phyloP scores from a whole-genome alignment of 2,797 vertebrate species.

The Manis javanica region DNA sequence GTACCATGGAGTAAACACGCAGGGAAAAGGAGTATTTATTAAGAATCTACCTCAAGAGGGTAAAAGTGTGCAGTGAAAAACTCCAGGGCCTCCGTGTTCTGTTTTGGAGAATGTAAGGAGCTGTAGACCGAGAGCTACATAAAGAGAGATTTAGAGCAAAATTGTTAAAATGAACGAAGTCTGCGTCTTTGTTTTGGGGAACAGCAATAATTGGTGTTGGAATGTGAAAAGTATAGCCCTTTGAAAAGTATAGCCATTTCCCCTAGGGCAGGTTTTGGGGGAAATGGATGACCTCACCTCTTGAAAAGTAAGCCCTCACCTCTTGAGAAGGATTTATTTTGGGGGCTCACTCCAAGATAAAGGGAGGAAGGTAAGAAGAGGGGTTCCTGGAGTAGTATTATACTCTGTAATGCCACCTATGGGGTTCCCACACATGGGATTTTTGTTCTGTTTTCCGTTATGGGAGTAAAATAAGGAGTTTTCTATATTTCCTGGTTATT shows the following conservation, averaged over 20 bases:
- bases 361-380: neutral
- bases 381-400: neutral
- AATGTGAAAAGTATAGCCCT: neutral
- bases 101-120: neutral
- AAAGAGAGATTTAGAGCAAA: constrained; percentile 1
- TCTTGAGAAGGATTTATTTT: neutral
- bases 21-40: neutral
- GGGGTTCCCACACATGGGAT: neutral
- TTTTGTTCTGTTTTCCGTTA: constrained; percentile 24
- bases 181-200: neutral
- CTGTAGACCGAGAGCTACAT: neutral
- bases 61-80: neutral
- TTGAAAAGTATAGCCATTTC: neutral
- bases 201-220: neutral
- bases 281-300: neutral
- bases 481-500: neutral
- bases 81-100: neutral
- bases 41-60: neutral
- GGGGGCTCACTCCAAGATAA: neutral
- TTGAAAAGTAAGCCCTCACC: neutral
- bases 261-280: neutral
- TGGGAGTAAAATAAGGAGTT: neutral
- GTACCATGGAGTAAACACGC: neutral
- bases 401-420: neutral
- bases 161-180: neutral